A percentile compares a stretch with the other conserved stretches of the same genome.
Evolutionary conservation across 2,888 invertebrate species (phyloP).

Genomic region (Hylaea fasciaria): DNA sequence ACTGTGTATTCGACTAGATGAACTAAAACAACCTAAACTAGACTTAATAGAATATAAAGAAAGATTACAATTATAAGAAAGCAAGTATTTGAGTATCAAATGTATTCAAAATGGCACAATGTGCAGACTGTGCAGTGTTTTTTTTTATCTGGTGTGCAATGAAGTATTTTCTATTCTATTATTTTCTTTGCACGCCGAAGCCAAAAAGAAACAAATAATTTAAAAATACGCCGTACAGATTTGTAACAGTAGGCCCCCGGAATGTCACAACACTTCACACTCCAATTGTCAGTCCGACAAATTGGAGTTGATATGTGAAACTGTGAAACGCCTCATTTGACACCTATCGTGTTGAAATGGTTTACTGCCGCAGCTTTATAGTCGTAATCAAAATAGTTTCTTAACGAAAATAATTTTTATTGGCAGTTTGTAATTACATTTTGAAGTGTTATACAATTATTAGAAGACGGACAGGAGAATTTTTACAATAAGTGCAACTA

Average conservation of each 20-base stretch:
- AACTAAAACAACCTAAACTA: too few species aligned
- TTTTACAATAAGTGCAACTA: too few species aligned
- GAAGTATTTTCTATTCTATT: too few species aligned
- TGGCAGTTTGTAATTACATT: slow-evolving; percentile 2
- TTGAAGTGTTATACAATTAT: not conserved
- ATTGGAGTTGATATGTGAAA: slow-evolving; percentile 70
- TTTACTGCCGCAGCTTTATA: slow-evolving; percentile 37
- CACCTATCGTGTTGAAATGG: slow-evolving; percentile 54
- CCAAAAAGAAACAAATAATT: not conserved
- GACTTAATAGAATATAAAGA: too few species aligned
- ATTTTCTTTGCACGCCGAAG: too few species aligned
- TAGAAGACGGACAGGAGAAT: too few species aligned
- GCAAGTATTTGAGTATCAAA: too few species aligned
- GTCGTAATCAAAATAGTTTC: slow-evolving; percentile 40
- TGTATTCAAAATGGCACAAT: too few species aligned
- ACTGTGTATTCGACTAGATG: too few species aligned
- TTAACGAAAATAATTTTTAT: slow-evolving; percentile 19
- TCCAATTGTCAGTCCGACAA: slow-evolving; percentile 65
- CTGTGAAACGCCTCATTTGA: slow-evolving; percentile 64
- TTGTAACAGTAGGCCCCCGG: slow-evolving; percentile 47
- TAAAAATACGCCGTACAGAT: slow-evolving; percentile 7
- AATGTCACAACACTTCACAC: slow-evolving; percentile 69
- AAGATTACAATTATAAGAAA: too few species aligned
- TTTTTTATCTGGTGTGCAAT: too few species aligned
- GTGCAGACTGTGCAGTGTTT: too few species aligned